Evolutionary conservation across 2,113 vertebrate genomes (phyloP), one percentile per base, ranked within the genome.

Genomic region (Pandion haliaetus): DNA sequence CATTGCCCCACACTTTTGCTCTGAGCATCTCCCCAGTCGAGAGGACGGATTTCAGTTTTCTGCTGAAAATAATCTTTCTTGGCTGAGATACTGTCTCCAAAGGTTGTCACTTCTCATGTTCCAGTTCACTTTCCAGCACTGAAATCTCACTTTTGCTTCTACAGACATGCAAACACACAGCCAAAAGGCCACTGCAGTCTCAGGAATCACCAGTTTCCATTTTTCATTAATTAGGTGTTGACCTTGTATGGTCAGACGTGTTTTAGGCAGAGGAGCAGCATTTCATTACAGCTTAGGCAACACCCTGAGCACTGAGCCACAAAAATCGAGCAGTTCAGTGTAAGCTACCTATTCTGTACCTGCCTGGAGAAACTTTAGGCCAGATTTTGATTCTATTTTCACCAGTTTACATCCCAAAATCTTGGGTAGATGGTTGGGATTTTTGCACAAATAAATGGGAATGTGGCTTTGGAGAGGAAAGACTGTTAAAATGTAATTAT

Each of bases 161-260:
- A 84, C 89, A 79, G 89, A 90, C 93, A 96, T 50, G 66, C 79
- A 58, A 94, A 94, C 78, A 90, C 36, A 0, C 77, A 94, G 92
- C 94, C 95, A 92, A 84, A 97, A 92, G 74, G 95, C 94, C 88
- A 73, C 88, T 87, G 95, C 91, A 93, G 94, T 96, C 97, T 98
- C 97, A 97, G 97, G 97, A 97, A 97, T 88, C 89, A 65, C 73
- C 92, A 90, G 45, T 95, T 88, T 49, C 91, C 93, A 90, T 71
- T 88, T 86, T 74, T 90, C 91, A 58, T 36, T 32, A 89, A 71
- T 74, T 62, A 76, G 71, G n/a, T 70, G 61, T 61, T 73, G 93
- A 79, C 67, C 45, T 62, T 17, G 25, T 76, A 70, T 0, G 76
- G 74, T 90, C 95, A 95, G 82, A 86, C 4, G 1, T 0, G 0